phyloP scores from a whole-genome alignment of 2,113 vertebrate species.

The Bos javanicus region DNA sequence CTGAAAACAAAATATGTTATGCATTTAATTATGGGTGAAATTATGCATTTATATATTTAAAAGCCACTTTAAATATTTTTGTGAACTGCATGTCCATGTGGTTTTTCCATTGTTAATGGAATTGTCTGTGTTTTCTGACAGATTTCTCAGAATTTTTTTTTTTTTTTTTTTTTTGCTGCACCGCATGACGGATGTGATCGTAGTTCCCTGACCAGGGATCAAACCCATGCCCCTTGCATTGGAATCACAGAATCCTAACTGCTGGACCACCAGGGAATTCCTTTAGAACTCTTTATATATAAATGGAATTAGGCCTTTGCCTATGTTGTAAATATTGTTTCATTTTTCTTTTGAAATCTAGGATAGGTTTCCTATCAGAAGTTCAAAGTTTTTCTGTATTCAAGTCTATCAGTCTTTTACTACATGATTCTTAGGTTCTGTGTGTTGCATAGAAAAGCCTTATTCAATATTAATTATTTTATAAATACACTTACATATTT shows the following conservation, averaged over 20 bases:
- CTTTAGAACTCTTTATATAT: background rate
- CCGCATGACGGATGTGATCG: rapidly evolving
- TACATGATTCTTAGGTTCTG: background rate
- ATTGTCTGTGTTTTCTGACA: background rate
- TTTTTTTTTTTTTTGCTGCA: background rate
- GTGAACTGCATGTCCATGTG: background rate
- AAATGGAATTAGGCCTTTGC: background rate
- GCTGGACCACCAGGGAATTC: background rate
- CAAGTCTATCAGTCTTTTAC: background rate
- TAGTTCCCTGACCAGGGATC: background rate
- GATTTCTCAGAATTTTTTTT: background rate
- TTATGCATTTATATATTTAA: slow-evolving; percentile 3
- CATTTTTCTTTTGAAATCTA: background rate
- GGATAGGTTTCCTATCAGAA: background rate
- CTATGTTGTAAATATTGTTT: background rate
- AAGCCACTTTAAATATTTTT: background rate
- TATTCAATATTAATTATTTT: background rate
- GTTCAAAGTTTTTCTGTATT: background rate
- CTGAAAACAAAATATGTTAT: background rate
- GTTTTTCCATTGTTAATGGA: background rate
- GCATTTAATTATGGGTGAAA: background rate
- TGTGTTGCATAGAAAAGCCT: background rate
- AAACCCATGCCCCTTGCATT: background rate
- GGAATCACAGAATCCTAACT: background rate
- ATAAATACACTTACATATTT: slow-evolving; percentile 3